Percentiles rank a stretch among this genome's conserved stretches.
Conservation (phyloP, 2,113 vertebrate genomes). For the Toxostoma redivivum region DNA sequence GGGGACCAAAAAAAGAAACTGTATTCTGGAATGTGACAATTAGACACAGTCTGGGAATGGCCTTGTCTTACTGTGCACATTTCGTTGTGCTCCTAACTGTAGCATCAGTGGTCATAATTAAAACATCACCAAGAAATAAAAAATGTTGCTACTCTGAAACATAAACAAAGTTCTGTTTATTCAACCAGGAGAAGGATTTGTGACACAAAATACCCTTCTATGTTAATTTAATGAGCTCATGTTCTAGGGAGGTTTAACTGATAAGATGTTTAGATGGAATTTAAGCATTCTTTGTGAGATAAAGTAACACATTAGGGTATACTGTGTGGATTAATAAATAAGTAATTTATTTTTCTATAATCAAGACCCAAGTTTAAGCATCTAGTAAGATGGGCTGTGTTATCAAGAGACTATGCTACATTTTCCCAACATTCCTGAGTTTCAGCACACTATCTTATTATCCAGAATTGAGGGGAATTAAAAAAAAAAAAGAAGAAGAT, state of each 20-base stretch:
- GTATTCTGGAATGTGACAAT: not conserved
- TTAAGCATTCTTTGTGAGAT: conserved; percentile 43
- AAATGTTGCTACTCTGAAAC: not conserved
- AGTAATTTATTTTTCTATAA: conserved; percentile 49
- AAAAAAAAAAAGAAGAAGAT: not conserved
- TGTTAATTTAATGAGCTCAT: conserved; percentile 37
- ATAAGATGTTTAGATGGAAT: conserved; percentile 31
- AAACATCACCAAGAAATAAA: not conserved
- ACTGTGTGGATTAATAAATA: conserved; percentile 44
- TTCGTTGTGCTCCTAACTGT: not conserved
- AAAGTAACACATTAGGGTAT: conserved; percentile 36
- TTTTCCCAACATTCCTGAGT: not conserved
- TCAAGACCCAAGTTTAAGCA: not conserved
- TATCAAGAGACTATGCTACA: not conserved
- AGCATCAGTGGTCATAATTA: not conserved
- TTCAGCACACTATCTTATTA: not conserved
- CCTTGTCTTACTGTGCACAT: not conserved
- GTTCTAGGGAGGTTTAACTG: conserved; percentile 34
- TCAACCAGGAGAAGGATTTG: not conserved
- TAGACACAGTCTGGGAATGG: not conserved
- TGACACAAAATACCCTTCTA: conserved; percentile 14
- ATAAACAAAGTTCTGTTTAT: conserved; percentile 30
- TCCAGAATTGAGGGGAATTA: not conserved
- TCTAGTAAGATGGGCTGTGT: not conserved
- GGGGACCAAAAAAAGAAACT: not conserved